Conservation (phyloP, 2,797 vertebrate genomes). For the Heliangelus exortis region DNA sequence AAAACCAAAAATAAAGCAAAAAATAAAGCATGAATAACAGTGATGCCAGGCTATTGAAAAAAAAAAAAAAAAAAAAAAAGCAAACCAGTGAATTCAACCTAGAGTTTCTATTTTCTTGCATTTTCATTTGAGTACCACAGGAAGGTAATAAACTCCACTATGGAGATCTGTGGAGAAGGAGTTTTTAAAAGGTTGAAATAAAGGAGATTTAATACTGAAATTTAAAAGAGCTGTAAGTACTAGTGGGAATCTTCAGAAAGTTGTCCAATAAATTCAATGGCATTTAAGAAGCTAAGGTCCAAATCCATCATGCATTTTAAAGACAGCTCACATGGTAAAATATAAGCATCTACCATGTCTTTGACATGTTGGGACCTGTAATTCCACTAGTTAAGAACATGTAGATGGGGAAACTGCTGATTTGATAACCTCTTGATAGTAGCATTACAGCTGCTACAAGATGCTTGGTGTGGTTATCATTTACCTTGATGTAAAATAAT, state of each 20-base stretch:
- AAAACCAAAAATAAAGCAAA: background rate
- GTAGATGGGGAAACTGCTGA: slow-evolving; percentile 6
- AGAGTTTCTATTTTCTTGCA: background rate
- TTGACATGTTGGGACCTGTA: background rate
- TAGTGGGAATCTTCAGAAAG: background rate
- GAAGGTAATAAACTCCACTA: background rate
- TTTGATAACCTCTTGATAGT: background rate
- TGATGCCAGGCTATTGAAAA: background rate
- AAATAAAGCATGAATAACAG: background rate
- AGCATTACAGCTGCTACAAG: slow-evolving; percentile 10
- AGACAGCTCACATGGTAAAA: background rate
- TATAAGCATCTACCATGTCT: background rate
- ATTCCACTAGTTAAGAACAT: slow-evolving; percentile 1
- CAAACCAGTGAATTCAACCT: background rate
- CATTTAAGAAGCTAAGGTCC: slow-evolving; percentile 28
- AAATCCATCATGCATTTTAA: slow-evolving; percentile 12
- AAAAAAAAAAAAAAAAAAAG: background rate
- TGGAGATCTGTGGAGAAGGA: background rate
- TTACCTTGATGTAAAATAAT: slow-evolving; percentile 26
- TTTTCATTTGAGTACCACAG: background rate
- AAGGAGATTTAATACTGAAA: slow-evolving; percentile 4
- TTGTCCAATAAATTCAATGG: slow-evolving; percentile 12
- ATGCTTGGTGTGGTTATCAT: slow-evolving; percentile 12
- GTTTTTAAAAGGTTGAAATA: background rate
- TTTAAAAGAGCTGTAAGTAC: background rate